Percentiles rank a stretch among this genome's conserved stretches.
These are phyloP conservation scores for Calliphora vomitoria DNA, from an alignment of 2,888 invertebrate genomes.

Conservation along the genomic window DNA sequence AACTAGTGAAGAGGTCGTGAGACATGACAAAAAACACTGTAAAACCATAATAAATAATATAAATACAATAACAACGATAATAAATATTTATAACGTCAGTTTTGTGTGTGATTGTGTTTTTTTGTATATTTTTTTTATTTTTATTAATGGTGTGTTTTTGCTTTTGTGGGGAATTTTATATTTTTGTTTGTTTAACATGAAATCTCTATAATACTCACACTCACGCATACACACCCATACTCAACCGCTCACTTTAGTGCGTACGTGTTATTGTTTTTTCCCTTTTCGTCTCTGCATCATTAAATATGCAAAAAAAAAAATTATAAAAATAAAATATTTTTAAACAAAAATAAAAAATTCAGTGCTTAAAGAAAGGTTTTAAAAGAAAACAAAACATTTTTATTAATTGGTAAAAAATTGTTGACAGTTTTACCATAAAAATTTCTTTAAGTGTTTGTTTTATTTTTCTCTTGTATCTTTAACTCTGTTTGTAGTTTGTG, in stretches of 20 bases:
- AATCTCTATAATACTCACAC: conserved; percentile 38
- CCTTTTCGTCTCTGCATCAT: not conserved
- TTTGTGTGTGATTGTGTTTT: conserved; percentile 40
- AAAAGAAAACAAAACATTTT: not conserved
- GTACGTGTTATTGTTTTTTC: not conserved
- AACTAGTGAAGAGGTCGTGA: conserved; percentile 64
- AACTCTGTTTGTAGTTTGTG: conserved; percentile 22
- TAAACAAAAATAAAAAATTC: conserved; percentile 2
- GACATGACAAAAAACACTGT: conserved; percentile 39
- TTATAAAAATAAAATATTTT: not conserved
- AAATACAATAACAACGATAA: conserved; percentile 10
- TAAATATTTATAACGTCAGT: conserved; percentile 36
- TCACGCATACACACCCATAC: conserved; percentile 19
- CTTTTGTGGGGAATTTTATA: conserved; percentile 52
- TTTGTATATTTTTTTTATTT: not conserved
- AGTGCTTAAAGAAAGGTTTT: not conserved
- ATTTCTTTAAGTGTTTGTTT: conserved; percentile 54
- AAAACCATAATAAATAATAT: conserved; percentile 38
- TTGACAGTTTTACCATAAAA: conserved; percentile 1
- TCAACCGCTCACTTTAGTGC: not conserved
- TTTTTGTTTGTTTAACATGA: conserved; percentile 7
- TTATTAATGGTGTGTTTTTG: conserved; percentile 24
- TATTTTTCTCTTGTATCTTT: conserved; percentile 22
- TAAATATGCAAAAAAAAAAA: conserved; percentile 1
- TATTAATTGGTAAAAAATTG: not conserved